Percentiles rank a stretch among this genome's conserved stretches.
phyloP scores from a whole-genome alignment of 2,888 invertebrate species.

The Suillia variegata region DNA sequence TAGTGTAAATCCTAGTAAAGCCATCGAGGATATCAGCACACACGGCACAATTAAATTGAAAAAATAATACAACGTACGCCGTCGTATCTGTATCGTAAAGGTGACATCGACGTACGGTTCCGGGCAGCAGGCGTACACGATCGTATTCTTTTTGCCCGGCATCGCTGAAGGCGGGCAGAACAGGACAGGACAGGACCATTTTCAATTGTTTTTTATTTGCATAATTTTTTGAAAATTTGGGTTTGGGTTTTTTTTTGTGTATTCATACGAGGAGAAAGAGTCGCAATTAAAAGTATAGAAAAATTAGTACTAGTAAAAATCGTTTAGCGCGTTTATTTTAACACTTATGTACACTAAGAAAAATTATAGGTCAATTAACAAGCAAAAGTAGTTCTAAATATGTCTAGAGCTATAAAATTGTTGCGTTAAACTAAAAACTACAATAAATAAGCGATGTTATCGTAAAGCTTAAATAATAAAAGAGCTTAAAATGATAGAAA shows the following conservation, averaged over 20 bases:
- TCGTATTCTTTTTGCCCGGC: slow-evolving; percentile 89
- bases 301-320: too few species aligned
- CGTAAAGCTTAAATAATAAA: too few species aligned
- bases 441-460: too few species aligned
- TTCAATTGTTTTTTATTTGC: slow-evolving; percentile 6
- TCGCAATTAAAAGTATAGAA: slow-evolving; percentile 5
- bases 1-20: slow-evolving; percentile 95
- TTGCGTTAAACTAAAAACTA: too few species aligned
- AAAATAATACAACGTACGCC: slow-evolving; percentile 97
- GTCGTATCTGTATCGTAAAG: slow-evolving; percentile 93
- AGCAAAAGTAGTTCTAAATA: neutral
- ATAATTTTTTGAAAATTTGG: slow-evolving; percentile 11
- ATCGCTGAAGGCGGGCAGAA: slow-evolving; percentile 71
- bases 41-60: slow-evolving; percentile 99
- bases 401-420: neutral
- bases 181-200: neutral
- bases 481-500: too few species aligned
- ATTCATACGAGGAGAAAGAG: slow-evolving; percentile 2
- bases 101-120: slow-evolving; percentile 91
- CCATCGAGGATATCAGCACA: slow-evolving; percentile 98
- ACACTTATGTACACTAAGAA: neutral
- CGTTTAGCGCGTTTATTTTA: too few species aligned
- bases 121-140: slow-evolving; percentile 91
- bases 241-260: neutral
- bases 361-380: neutral